Evolutionary conservation across 2,888 invertebrate species (phyloP), one percentile per base, ranked within the genome.

Genomic region (Melieria omissa): DNA sequence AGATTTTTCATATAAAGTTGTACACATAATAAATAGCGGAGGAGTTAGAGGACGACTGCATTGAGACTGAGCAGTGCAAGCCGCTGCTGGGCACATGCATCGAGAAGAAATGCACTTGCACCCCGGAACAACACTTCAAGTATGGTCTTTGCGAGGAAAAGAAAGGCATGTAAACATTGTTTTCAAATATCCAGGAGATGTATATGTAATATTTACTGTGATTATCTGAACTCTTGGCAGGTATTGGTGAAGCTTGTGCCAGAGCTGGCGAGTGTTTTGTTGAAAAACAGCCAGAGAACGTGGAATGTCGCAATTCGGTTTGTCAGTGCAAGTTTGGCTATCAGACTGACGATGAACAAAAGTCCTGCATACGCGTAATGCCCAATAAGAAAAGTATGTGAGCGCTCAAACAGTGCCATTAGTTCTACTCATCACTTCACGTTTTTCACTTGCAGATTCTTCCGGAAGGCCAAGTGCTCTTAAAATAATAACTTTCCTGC

Each of bases 381-480:
- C 78, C 83, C 77, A 84, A 80, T 74, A 85, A 84, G 78, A 85
- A 85, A 82, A 85, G 85, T 85, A 65, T 70, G 79, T 73, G 7
- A 12, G 41, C n/a, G 4, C 47, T 45, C 49, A 29, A 16, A 45
- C 41, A 41, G 10, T 9, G 62, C 12, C 7, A n/a, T 12, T 8
- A 5, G 14, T 63, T 7, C 41, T 8, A 49, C 55, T 44, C 4
- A 66, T 57, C 29, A 29, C 45, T 73, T 54, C 55, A 42, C 54
- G 57, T 66, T 42, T 9, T 57, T 55, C 52, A 5, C 14, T 80
- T 80, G 5, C 76, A 87, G 87, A 86, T 84, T 86, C 87, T 86
- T 87, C 87, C 86, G 85, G 85, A 78, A 85, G 86, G 79, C 87
- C 87, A 80, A 86, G 86, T 82, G 84, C 84, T 79, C 85, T 87